phyloP scores from a whole-genome alignment of 2,113 vertebrate genomes.

The Pelusios castaneus region DNA sequence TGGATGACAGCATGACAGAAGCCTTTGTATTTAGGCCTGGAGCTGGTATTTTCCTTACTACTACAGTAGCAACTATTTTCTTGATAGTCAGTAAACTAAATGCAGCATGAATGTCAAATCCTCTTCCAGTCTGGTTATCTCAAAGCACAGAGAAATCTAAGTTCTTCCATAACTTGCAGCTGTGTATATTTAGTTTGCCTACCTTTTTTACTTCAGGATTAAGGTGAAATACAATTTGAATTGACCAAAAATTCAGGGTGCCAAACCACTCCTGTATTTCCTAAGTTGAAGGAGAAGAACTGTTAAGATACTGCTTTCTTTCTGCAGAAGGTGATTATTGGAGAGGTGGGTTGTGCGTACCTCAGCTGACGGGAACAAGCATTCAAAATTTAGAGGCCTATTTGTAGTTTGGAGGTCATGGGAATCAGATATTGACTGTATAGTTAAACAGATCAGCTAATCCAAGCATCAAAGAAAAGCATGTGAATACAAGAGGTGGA shows the following conservation, averaged over 20 bases:
- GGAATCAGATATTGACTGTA: no score
- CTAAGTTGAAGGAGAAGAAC: background rate
- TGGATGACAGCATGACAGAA: slow-evolving; percentile 40
- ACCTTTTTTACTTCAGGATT: background rate
- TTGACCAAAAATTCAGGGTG: background rate
- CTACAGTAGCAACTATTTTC: slow-evolving; percentile 36
- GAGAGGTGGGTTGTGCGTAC: background rate
- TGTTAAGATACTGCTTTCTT: background rate
- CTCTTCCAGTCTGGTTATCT: slow-evolving; percentile 43
- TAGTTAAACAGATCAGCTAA: no score
- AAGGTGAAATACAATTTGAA: background rate
- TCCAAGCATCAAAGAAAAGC: no score
- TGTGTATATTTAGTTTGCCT: background rate
- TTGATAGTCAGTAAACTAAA: slow-evolving; percentile 37
- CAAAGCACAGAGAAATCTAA: slow-evolving; percentile 57
- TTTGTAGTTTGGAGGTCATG: no score
- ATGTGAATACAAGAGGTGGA: background rate
- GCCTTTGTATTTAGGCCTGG: background rate
- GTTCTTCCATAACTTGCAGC: background rate
- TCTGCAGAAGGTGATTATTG: background rate
- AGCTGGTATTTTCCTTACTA: slow-evolving; percentile 44
- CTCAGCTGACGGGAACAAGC: slow-evolving; percentile 47
- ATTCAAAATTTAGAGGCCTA: slow-evolving; percentile 9
- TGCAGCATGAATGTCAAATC: slow-evolving; percentile 11
- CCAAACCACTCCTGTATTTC: background rate